These are phyloP conservation scores for Parasteatoda tepidariorum DNA, from an alignment of 1,140 invertebrate species.

Conservation along the genomic window DNA sequence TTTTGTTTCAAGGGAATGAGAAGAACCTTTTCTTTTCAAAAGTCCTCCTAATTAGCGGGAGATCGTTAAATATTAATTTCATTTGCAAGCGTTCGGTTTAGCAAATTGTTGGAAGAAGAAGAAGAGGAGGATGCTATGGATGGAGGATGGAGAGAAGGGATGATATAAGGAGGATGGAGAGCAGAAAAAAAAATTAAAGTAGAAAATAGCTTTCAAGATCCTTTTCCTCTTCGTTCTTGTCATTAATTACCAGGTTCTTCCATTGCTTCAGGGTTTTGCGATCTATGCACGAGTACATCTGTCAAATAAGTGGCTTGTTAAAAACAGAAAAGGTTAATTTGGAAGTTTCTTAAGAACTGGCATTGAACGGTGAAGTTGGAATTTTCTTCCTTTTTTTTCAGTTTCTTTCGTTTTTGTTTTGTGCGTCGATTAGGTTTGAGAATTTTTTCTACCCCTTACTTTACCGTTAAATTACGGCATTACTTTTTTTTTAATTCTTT, in stretches of 20 bases:
- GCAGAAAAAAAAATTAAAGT: not conserved
- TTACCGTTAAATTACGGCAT: not conserved
- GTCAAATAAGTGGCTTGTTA: slow-evolving; percentile 60
- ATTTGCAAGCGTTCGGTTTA: slow-evolving; percentile 53
- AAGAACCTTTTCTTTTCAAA: slow-evolving; percentile 20
- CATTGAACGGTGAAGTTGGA: slow-evolving; percentile 16
- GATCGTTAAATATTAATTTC: slow-evolving; percentile 61
- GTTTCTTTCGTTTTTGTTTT: not conserved
- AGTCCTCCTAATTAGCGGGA: slow-evolving; percentile 31
- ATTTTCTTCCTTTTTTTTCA: slow-evolving; percentile 27
- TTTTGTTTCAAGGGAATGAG: slow-evolving; percentile 13
- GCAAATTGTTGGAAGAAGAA: slow-evolving; percentile 33
- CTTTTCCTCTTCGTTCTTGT: slow-evolving; percentile 6
- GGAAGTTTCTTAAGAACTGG: slow-evolving; percentile 42
- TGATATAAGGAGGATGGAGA: not conserved
- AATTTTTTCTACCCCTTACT: not conserved
- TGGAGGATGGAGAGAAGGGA: slow-evolving; percentile 8
- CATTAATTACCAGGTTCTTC: slow-evolving; percentile 46
- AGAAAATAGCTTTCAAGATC: slow-evolving; percentile 7
- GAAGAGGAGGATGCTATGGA: slow-evolving; percentile 5
- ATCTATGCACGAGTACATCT: slow-evolving; percentile 30
- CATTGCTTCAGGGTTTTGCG: not conserved
- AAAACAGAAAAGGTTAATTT: slow-evolving; percentile 61
- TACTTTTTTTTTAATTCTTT: not conserved
- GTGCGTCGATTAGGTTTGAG: not conserved